Evolutionary conservation across 1,140 invertebrate genomes (phyloP), one percentile per base, ranked within the genome.

Genomic region (Microplitis mediator): DNA sequence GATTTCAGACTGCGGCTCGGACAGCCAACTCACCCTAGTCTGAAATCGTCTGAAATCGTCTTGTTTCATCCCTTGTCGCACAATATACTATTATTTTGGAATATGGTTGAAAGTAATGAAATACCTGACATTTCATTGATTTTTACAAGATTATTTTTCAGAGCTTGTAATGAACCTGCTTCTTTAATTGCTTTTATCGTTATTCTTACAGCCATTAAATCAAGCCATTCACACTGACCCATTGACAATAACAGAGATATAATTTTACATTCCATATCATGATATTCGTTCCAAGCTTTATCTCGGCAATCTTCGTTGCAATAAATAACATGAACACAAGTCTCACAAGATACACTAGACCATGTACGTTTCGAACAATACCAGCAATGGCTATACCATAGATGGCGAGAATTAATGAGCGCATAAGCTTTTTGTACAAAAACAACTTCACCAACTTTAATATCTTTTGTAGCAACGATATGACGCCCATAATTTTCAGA

Each of bases 401-500:
- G 88, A 39, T 89, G 83, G 45, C 89, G 88, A 50, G 93, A 80
- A 11, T 94, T 80, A 2, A 93, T 87, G 8, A 89, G 89, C 56
- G 91, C 89, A 83, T 91, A 96, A 8, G 95, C 92, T 70, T 91
- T 88, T 86, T 96, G 95, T 60, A 92, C 86, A 51, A 92, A 91
- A 5, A 96, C 75, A 13, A 95, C 85, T 81, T 95, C 93, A 4
- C 94, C 95, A 16, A 91, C 88, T 75, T 86, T 81, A 63, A 93
- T 89, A 82, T 92, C 88, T 69, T 87, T 84, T 34, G 85, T 88
- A 1, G 92, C 90, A 58, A 90, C 80, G n/a, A 93, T 85, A 78
- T 90, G 89, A 56, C 91, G 85, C 1, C 92, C 92, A 77, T 89
- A 88, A 65, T 89, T 84, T 72, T 88, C 74, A 4, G 61, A 56